Conservation (phyloP, 2,888 invertebrate species). For the Phaedon cochleariae region DNA sequence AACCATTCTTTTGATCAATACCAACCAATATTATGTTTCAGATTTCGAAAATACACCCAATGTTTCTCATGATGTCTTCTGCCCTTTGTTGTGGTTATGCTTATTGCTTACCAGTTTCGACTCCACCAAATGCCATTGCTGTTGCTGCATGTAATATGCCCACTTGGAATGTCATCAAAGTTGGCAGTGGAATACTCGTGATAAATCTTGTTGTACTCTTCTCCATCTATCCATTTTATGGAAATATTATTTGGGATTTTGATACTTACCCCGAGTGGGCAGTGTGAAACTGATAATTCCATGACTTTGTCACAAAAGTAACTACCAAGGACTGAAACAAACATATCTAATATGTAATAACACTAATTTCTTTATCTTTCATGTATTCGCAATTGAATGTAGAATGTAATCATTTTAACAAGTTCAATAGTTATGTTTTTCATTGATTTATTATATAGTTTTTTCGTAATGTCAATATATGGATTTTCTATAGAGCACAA, state of each 20-base stretch:
- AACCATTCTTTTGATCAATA: neutral
- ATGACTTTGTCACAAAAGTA: too few species aligned
- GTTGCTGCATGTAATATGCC: conserved; percentile 84
- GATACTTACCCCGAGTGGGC: conserved; percentile 71
- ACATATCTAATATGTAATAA: too few species aligned
- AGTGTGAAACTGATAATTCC: neutral
- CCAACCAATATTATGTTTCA: conserved; percentile 29
- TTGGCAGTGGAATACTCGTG: conserved; percentile 74
- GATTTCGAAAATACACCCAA: conserved; percentile 74
- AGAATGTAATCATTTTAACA: too few species aligned
- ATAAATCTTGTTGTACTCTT: conserved; percentile 77
- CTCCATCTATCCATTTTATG: conserved; percentile 78
- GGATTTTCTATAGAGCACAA: too few species aligned
- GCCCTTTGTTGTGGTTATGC: conserved; percentile 90
- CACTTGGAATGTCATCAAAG: conserved; percentile 79
- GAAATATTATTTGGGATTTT: conserved; percentile 72
- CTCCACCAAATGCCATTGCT: conserved; percentile 94
- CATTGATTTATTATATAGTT: too few species aligned
- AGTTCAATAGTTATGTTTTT: too few species aligned
- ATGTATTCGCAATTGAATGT: too few species aligned
- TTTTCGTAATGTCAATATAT: too few species aligned
- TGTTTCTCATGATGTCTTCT: conserved; percentile 89
- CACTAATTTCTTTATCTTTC: too few species aligned
- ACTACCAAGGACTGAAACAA: too few species aligned
- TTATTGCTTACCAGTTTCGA: conserved; percentile 94